These are phyloP conservation scores for Chymomyza procnemis DNA, from an alignment of 2,888 invertebrate species.

Conservation along the genomic window DNA sequence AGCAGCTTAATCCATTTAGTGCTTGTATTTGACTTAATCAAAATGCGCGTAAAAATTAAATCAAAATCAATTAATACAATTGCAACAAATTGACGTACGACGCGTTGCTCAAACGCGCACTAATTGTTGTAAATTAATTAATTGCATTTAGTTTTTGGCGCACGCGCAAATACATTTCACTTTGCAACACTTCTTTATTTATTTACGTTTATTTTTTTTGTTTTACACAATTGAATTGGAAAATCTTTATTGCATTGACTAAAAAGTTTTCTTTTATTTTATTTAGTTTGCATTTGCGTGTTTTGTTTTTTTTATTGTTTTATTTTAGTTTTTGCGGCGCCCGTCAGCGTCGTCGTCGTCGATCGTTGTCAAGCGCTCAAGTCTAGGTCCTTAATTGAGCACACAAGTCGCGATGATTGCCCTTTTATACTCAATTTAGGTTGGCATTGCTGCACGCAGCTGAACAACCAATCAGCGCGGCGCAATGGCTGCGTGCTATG, in stretches of 20 bases:
- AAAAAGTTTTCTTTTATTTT: constrained; percentile 6
- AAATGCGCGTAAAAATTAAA: constrained; percentile 66
- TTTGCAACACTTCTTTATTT: not conserved
- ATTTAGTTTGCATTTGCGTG: not conserved
- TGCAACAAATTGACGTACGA: constrained; percentile 6
- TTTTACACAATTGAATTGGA: not conserved
- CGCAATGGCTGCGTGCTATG: constrained; percentile 68
- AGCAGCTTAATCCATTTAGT: constrained; percentile 63
- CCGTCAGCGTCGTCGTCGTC: constrained; percentile 14
- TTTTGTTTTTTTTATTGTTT: constrained; percentile 28
- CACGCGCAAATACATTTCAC: constrained; percentile 44
- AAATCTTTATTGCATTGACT: constrained; percentile 9
- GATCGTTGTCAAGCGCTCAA: constrained; percentile 58
- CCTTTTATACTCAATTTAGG: constrained; percentile 80
- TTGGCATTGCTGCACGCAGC: constrained; percentile 62
- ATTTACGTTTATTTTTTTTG: not conserved
- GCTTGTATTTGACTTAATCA: constrained; percentile 44
- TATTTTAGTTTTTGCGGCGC: constrained; percentile 31
- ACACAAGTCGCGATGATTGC: constrained; percentile 82
- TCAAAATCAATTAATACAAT: constrained; percentile 69
- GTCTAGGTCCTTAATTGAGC: constrained; percentile 78
- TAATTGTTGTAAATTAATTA: constrained; percentile 75
- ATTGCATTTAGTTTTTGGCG: constrained; percentile 67
- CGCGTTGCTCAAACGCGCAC: constrained; percentile 3
- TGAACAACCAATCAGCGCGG: constrained; percentile 73